These are phyloP conservation scores for Pseudorasbora parva DNA, from an alignment of 2,113 vertebrate species.

Conservation along the genomic window DNA sequence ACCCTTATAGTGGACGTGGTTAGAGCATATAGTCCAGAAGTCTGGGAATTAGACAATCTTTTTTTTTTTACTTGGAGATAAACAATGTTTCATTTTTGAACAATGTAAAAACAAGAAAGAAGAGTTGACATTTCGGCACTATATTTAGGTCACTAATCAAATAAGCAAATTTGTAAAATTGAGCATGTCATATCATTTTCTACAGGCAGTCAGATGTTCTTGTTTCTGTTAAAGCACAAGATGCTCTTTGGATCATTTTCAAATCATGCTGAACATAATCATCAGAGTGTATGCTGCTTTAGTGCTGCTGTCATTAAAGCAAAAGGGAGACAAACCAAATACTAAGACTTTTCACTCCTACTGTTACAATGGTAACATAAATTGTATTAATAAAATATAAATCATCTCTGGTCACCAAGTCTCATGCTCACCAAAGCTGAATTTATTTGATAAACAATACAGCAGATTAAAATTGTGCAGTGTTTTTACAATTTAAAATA, in stretches of 20 bases:
- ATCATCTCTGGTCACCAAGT: no score
- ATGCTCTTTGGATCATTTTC: neutral
- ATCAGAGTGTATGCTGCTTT: neutral
- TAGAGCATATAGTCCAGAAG: neutral
- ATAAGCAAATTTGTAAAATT: conserved; percentile 6
- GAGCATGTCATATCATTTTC: conserved; percentile 24
- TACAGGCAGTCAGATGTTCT: conserved; percentile 15
- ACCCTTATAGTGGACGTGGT: neutral
- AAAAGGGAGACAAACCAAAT: neutral
- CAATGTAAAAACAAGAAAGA: neutral
- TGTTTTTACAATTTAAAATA: no score
- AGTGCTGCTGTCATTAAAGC: neutral
- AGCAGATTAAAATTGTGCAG: neutral
- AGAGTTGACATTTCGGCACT: neutral
- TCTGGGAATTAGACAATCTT: neutral
- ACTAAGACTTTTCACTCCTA: neutral
- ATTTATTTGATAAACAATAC: neutral
- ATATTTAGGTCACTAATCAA: conserved; percentile 6
- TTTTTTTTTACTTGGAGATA: no score
- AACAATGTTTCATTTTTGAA: neutral
- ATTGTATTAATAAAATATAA: neutral
- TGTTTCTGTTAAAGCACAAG: neutral
- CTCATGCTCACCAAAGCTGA: no score
- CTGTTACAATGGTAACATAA: neutral
- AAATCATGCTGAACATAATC: conserved; percentile 4